A percentile compares a stretch with the other conserved stretches of the same genome.
Evolutionary conservation across 2,113 vertebrate species (phyloP).

Genomic region (Sturnira hondurensis): DNA sequence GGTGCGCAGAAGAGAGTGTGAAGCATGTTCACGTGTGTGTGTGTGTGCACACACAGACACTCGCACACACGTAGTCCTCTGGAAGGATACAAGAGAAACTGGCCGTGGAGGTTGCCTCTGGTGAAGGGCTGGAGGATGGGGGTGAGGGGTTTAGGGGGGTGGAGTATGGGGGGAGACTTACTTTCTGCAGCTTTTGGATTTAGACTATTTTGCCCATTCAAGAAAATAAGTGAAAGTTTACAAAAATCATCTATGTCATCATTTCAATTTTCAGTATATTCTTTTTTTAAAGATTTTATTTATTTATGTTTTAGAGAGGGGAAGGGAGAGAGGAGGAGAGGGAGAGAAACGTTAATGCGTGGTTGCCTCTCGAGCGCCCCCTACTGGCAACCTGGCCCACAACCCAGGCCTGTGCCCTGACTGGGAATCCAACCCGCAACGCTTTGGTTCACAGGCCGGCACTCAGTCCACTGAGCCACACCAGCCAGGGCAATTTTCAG

Average conservation of each 20-base stretch:
- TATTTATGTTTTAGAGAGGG: no score
- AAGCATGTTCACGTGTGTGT: not conserved
- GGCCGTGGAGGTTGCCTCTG: not conserved
- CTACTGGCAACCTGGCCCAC: no score
- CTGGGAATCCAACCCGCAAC: no score
- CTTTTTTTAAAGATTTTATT: no score
- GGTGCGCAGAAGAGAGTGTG: no score
- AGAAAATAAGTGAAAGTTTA: not conserved
- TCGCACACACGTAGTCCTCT: not conserved
- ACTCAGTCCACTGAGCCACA: no score
- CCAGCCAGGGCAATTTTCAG: not conserved
- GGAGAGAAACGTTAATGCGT: no score
- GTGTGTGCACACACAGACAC: rapidly evolving
- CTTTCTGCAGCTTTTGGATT: not conserved
- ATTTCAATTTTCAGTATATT: not conserved
- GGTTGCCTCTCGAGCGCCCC: no score
- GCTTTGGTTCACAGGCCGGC: no score
- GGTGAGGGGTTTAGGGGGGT: not conserved
- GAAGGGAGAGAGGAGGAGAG: no score
- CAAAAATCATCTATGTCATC: not conserved
- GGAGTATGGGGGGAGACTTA: not conserved
- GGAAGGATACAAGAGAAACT: not conserved
- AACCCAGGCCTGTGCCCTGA: no score
- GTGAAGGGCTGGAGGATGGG: not conserved
- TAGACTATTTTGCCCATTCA: not conserved